phyloP scores from a whole-genome alignment of 23 tunicate species.

The Ascidia mentula region DNA sequence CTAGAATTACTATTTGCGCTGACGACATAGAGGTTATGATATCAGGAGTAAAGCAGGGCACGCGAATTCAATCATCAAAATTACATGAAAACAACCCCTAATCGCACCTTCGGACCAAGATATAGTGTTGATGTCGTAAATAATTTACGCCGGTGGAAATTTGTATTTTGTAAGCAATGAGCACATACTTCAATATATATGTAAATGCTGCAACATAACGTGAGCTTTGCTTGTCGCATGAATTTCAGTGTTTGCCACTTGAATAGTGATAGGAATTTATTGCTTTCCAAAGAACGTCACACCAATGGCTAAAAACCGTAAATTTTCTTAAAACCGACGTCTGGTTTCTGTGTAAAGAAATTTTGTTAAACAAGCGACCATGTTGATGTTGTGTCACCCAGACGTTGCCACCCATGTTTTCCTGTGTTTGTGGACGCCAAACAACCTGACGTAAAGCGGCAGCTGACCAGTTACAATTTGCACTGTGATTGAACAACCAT shows the following conservation, averaged over 20 bases:
- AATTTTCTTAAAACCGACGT: not conserved
- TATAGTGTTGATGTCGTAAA: not conserved
- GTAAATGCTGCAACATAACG: not conserved
- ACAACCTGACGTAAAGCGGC: not conserved
- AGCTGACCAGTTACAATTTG: not conserved
- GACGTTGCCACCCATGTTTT: not conserved
- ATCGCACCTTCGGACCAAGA: conserved; percentile 4
- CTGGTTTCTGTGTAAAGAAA: not conserved
- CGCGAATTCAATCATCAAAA: conserved; percentile 12
- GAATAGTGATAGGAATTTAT: not conserved
- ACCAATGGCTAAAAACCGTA: not conserved
- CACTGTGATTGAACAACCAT: not conserved
- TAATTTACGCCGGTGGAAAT: not conserved
- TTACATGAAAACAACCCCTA: conserved; percentile 6
- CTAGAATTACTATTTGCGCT: conserved; percentile 8
- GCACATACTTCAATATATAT: not conserved
- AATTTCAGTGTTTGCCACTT: not conserved
- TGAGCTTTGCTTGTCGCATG: not conserved
- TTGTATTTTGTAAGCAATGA: not conserved
- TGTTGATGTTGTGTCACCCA: not conserved
- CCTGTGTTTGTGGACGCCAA: not conserved
- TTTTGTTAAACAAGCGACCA: not conserved
- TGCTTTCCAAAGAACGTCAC: not conserved
- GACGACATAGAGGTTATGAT: conserved; percentile 2
- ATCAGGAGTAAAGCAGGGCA: conserved; percentile 9